Conservation (phyloP, 2,113 vertebrate genomes). For the Corythaeola cristata region DNA sequence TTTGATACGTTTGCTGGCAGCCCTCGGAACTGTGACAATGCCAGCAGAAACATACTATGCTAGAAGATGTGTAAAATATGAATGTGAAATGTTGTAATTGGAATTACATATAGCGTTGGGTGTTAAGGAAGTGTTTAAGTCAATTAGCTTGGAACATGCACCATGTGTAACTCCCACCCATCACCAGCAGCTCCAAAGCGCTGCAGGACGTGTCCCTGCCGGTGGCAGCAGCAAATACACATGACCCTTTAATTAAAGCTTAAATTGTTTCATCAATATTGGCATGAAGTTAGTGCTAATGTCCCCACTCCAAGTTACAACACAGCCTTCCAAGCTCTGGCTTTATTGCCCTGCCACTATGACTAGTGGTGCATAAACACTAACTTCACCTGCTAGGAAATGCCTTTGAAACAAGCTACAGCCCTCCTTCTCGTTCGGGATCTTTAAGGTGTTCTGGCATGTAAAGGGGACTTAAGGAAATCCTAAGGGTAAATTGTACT, state of each 20-base stretch:
- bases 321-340: background rate
- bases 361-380: background rate
- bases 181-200: background rate
- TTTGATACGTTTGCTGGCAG: background rate
- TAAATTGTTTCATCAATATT: background rate
- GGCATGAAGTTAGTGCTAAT: background rate
- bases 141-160: background rate
- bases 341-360: background rate
- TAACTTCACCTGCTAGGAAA: background rate
- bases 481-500: background rate
- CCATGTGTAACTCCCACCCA: background rate
- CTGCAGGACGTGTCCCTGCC: background rate
- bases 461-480: background rate
- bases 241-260: background rate
- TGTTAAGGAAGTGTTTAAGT: background rate
- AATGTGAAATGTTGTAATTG: background rate
- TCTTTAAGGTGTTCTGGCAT: background rate
- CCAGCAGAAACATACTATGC: background rate
- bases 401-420: background rate
- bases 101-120: background rate
- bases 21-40: background rate
- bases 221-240: background rate
- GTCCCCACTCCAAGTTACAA: background rate
- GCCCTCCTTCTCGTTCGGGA: fast-evolving
- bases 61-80: background rate